Conservation (phyloP, 2,113 vertebrate species). For the Apus apus region DNA sequence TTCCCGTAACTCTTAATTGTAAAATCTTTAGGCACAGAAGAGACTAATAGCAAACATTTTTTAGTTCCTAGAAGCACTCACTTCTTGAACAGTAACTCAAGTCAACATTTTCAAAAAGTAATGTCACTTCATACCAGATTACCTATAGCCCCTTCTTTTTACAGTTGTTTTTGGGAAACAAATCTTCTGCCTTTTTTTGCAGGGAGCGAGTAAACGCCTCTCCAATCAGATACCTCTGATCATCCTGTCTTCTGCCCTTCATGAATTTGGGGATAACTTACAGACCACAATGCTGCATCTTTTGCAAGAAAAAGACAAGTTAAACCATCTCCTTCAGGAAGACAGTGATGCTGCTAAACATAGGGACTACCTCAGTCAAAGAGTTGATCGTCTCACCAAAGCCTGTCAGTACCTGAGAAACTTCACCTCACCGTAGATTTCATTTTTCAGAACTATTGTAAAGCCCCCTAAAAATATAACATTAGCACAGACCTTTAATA, state of each 20-base stretch:
- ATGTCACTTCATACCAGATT: neutral
- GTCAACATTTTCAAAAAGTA: neutral
- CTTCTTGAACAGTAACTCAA: neutral
- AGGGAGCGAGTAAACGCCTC: slow-evolving; percentile 82
- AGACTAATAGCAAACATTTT: neutral
- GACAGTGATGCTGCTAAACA: slow-evolving; percentile 72
- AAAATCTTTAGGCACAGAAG: neutral
- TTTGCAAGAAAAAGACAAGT: slow-evolving; percentile 73
- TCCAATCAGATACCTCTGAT: slow-evolving; percentile 85
- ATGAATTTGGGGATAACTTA: slow-evolving; percentile 69
- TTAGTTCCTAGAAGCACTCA: neutral
- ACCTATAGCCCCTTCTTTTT: neutral
- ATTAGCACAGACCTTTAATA: neutral
- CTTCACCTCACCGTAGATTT: neutral
- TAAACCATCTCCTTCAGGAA: slow-evolving; percentile 77
- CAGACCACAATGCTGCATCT: slow-evolving; percentile 82
- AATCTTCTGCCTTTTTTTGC: neutral
- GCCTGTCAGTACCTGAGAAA: slow-evolving; percentile 74
- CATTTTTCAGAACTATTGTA: neutral
- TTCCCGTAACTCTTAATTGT: neutral
- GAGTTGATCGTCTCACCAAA: slow-evolving; percentile 71
- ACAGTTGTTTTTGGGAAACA: neutral
- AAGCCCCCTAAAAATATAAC: neutral
- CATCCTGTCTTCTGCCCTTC: slow-evolving; percentile 82
- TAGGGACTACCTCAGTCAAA: slow-evolving; percentile 72